Evolutionary conservation across 2,797 vertebrate genomes (phyloP), one percentile per base, ranked within the genome.

Genomic region (Borostomias antarcticus): DNA sequence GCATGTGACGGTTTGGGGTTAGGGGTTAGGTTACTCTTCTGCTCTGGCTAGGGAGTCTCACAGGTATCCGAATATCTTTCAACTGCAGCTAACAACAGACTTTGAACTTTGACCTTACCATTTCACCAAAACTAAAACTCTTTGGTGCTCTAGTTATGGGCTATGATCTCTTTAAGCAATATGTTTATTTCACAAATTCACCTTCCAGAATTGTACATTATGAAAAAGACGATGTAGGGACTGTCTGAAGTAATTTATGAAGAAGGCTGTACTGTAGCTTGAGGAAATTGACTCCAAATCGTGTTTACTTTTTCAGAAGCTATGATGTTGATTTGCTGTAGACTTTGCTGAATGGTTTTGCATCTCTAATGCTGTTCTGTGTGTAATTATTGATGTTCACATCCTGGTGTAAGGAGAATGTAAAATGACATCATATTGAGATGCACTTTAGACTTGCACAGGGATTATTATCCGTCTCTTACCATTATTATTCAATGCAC

Each of bases 391-490:
- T 23, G 48, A 50, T 61, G 63, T 43, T 40, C 43, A 37, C 54
- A 59, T n/a, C 11, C 28, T 63, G 59, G 73, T 43, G 37, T 73
- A 32, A 51, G n/a, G n/a, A n/a, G n/a, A n/a, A 58, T 58, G 10
- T 70, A 45, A 73, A 72, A 60, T 77, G 70, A 68, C 53, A 17
- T 59, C 37, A 13, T 58, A 1, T 66, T 66, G 23, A 85, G 60
- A 82, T 81, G 84, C 84, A 87, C 84, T 88, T 87, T 85, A 85
- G 76, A 75, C 56, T 70, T 60, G 54, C 70, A 77, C 75, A 69
- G 28, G 53, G n/a, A 11, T 66, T 48, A 29, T 67, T 26, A 5
- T 62, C 67, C 51, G 72, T 53, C 33, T 48, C 25, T 60, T 74
- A 71, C 79, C 79, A 72, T 75, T 68, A 56, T 70, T 32, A 50